phyloP scores from a whole-genome alignment of 2,797 vertebrate genomes.

The Lates japonicus region DNA sequence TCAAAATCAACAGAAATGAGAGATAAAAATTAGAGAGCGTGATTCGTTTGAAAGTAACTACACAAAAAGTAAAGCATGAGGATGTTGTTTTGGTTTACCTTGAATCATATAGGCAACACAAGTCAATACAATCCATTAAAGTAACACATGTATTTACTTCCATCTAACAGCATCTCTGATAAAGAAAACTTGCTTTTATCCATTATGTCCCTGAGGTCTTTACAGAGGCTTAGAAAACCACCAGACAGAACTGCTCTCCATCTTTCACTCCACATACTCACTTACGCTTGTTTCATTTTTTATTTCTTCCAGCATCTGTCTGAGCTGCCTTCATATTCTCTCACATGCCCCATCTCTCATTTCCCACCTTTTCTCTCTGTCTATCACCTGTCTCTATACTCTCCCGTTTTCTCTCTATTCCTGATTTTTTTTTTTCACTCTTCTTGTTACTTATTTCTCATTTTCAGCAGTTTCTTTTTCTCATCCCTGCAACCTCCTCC shows the following conservation, averaged over 20 bases:
- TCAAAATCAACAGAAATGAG: constrained; percentile 14
- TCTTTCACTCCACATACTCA: constrained; percentile 21
- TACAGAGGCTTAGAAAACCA: constrained; percentile 43
- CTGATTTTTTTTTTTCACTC: neutral
- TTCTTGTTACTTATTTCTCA: constrained; percentile 17
- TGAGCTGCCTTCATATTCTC: constrained; percentile 44
- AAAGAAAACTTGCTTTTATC: constrained; percentile 53
- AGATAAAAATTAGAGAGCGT: constrained; percentile 12
- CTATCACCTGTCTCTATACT: constrained; percentile 31
- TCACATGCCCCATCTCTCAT: constrained; percentile 26
- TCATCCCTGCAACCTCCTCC: constrained; percentile 2
- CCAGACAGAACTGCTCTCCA: constrained; percentile 35
- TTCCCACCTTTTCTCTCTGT: constrained; percentile 33
- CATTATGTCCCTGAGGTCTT: constrained; percentile 49
- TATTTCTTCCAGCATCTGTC: constrained; percentile 12
- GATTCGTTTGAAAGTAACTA: neutral
- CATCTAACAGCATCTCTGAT: constrained; percentile 37
- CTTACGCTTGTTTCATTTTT: constrained; percentile 50
- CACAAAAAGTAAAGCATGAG: constrained; percentile 14
- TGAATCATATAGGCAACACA: constrained; percentile 13
- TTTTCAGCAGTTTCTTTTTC: constrained; percentile 21
- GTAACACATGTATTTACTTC: constrained; percentile 40
- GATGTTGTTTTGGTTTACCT: constrained; percentile 28
- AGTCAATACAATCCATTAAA: constrained; percentile 49
- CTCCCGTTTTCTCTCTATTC: neutral